These are phyloP conservation scores for Enhydra lutris DNA, from an alignment of 2,113 vertebrate genomes.

Conservation along the genomic window DNA sequence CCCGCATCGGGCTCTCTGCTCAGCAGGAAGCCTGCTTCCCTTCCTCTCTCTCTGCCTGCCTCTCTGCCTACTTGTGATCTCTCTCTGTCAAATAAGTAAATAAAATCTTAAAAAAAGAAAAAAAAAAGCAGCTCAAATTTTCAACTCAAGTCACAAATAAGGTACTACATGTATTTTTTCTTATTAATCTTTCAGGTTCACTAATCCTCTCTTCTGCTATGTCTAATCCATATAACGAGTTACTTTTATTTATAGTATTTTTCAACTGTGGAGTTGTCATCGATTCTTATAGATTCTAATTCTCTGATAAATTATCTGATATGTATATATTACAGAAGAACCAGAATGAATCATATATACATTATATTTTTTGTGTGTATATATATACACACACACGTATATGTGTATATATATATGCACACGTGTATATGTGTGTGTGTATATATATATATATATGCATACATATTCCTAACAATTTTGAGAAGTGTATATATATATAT, in stretches of 20 bases:
- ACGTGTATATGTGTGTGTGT: too few relatives aligned
- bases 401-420: background rate
- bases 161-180: background rate
- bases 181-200: background rate
- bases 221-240: background rate
- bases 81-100: too few relatives aligned
- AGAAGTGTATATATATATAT: background rate
- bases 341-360: background rate
- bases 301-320: background rate
- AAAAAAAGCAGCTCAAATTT: background rate
- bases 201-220: background rate
- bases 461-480: background rate
- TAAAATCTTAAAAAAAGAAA: background rate
- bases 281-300: background rate
- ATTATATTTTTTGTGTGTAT: too few relatives aligned
- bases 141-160: background rate
- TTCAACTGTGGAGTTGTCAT: background rate
- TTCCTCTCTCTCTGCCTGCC: too few relatives aligned
- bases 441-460: background rate
- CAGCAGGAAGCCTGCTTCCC: too few relatives aligned
- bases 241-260: background rate
- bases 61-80: too few relatives aligned
- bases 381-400: background rate
- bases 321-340: background rate
- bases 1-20: too few relatives aligned